Evolutionary conservation across 2,797 vertebrate species (phyloP).

Genomic region (Pangasius larnaudii): DNA sequence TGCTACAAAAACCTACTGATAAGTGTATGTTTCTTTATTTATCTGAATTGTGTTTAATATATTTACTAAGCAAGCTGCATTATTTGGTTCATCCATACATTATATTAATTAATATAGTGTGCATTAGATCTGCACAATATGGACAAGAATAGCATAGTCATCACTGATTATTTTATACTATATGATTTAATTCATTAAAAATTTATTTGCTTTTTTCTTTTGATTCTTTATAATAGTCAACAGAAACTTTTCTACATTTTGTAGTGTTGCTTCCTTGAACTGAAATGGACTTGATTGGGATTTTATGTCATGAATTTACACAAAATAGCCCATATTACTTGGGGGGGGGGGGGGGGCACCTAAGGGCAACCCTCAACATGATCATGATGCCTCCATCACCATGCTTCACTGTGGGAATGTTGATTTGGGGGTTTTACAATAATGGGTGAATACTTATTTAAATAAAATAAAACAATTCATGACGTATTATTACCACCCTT

Average conservation of each 20-base stretch:
- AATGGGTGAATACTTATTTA: neutral
- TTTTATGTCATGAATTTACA: neutral
- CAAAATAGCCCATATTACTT: neutral
- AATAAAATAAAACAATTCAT: neutral
- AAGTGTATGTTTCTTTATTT: conserved; percentile 52
- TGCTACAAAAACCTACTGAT: conserved; percentile 75
- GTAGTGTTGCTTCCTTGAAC: neutral
- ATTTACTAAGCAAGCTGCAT: neutral
- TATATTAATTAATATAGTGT: neutral
- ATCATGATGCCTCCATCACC: neutral
- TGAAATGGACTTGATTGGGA: neutral
- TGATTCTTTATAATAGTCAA: neutral
- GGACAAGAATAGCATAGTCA: neutral
- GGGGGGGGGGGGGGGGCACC: too few species aligned
- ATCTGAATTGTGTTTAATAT: neutral
- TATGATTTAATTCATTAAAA: neutral
- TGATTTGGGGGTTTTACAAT: neutral
- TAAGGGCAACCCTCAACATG: too few species aligned
- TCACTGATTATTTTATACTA: neutral
- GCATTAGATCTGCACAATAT: neutral
- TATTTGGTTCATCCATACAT: neutral
- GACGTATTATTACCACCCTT: neutral
- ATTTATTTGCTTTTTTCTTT: neutral
- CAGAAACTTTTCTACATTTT: neutral
- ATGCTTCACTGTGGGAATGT: neutral